Evolutionary conservation across 2,113 vertebrate genomes (phyloP).

Genomic region (Cichladusa arquata): DNA sequence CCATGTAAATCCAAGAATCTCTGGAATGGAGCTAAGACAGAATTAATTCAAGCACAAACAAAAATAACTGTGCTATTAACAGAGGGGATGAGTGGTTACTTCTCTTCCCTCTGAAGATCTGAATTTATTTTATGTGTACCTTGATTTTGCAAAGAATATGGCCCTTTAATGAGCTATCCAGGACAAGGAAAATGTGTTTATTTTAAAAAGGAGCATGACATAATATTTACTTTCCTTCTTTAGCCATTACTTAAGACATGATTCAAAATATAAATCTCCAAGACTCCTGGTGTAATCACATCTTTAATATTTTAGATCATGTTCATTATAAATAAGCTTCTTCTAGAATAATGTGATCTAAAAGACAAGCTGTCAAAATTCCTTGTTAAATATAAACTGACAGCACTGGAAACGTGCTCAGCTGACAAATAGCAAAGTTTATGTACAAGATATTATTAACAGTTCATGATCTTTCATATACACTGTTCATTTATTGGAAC

Average conservation of each 20-base stretch:
- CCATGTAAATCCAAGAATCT: neutral
- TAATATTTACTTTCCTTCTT: neutral
- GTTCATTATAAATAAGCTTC: constrained; percentile 25
- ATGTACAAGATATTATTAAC: constrained; percentile 5
- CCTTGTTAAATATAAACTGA: constrained; percentile 36
- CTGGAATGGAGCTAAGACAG: neutral
- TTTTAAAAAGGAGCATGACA: neutral
- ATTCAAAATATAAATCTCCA: neutral
- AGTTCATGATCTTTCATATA: constrained; percentile 3
- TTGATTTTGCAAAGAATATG: neutral
- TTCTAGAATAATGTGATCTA: neutral
- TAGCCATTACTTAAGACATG: neutral
- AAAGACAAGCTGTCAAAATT: constrained; percentile 44
- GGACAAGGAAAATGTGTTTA: neutral
- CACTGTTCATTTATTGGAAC: constrained; percentile 21
- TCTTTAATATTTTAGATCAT: neutral
- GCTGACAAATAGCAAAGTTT: constrained; percentile 11
- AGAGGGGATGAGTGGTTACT: neutral
- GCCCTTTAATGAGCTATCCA: neutral
- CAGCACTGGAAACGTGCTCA: neutral
- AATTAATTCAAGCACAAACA: neutral
- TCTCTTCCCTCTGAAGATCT: neutral
- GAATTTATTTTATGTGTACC: neutral
- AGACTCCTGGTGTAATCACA: neutral
- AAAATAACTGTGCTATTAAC: neutral